Conservation (phyloP, 2,888 invertebrate genomes). For the Phytoseiulus persimilis region DNA sequence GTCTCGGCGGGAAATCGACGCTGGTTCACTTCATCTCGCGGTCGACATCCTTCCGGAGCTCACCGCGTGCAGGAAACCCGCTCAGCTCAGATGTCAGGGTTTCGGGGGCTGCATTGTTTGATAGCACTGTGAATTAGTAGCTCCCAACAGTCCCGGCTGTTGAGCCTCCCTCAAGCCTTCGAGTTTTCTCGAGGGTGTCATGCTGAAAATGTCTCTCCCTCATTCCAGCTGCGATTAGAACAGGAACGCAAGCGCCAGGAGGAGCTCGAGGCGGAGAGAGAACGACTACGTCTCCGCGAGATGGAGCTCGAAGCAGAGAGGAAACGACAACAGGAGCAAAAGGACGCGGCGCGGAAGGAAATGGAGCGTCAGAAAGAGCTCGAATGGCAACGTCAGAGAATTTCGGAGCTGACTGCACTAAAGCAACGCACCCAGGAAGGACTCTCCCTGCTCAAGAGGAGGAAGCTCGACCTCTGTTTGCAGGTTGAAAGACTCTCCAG, state of each 20-base stretch:
- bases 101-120: no score
- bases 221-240: slow-evolving; percentile 53
- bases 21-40: no score
- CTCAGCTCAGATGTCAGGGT: no score
- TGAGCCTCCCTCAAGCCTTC: no score
- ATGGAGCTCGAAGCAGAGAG: slow-evolving; percentile 56
- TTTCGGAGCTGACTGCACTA: slow-evolving; percentile 74
- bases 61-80: no score
- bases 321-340: slow-evolving; percentile 37
- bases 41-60: no score
- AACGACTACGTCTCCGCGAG: slow-evolving; percentile 63
- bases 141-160: no score
- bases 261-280: slow-evolving; percentile 67
- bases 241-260: slow-evolving; percentile 71
- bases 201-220: background rate
- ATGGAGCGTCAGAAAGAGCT: slow-evolving; percentile 87
- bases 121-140: background rate
- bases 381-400: slow-evolving; percentile 89
- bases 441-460: slow-evolving; percentile 73
- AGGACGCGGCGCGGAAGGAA: slow-evolving; percentile 58
- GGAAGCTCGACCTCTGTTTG: slow-evolving; percentile 70
- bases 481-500: slow-evolving; percentile 57
- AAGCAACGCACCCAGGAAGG: slow-evolving; percentile 75
- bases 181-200: background rate
- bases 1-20: background rate